phyloP scores from a whole-genome alignment of 2,113 vertebrate genomes.

The Paralichthys olivaceus region DNA sequence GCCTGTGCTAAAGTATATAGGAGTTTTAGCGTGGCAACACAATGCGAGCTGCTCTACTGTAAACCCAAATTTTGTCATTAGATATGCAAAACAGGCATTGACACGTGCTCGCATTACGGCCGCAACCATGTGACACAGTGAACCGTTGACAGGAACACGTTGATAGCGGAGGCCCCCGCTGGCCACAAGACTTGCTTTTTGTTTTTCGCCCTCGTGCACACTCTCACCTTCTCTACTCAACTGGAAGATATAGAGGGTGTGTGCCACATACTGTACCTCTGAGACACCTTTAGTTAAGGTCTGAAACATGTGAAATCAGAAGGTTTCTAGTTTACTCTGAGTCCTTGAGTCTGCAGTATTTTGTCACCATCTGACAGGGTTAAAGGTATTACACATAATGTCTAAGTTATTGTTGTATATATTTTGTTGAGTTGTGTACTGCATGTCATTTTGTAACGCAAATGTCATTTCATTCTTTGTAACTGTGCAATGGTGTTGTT shows the following conservation, averaged over 20 bases:
- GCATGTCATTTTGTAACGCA: background rate
- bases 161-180: constrained; percentile 65
- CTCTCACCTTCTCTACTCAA: constrained; percentile 54
- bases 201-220: constrained; percentile 44
- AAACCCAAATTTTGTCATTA: constrained; percentile 42
- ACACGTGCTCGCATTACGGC: constrained; percentile 67
- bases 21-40: constrained; percentile 1
- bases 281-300: constrained; percentile 21
- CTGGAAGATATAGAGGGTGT: constrained; percentile 54
- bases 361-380: background rate
- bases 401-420: background rate
- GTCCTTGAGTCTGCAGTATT: background rate
- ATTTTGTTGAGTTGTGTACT: background rate
- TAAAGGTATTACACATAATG: background rate
- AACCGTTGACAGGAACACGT: constrained; percentile 70
- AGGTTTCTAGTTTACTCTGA: constrained; percentile 9
- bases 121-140: constrained; percentile 63
- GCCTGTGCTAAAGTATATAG: constrained; percentile 3
- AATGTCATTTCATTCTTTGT: background rate
- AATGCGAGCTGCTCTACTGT: constrained; percentile 2
- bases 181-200: constrained; percentile 71
- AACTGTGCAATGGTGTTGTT: background rate
- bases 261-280: constrained; percentile 35
- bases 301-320: constrained; percentile 3
- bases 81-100: constrained; percentile 70